Base-by-base conservation (phyloP, 2,113 vertebrate genomes). In the Saguinus midas region DNA sequence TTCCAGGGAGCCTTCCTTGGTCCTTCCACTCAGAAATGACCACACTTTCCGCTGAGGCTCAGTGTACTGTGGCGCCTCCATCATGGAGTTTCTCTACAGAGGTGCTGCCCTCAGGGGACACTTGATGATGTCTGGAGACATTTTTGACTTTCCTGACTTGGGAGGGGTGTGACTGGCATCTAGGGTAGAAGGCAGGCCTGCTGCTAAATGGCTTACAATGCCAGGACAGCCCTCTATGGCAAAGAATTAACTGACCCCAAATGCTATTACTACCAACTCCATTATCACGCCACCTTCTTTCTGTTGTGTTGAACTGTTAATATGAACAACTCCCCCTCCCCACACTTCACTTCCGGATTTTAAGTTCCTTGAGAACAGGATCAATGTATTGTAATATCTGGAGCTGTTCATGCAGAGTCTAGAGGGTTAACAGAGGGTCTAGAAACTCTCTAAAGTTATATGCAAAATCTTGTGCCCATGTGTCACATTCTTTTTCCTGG, bases 61-160 rank as follows among this genome's bases (percentile, higher is more conserved):
- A 37, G 32, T 35, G 0, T 9, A 11, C 13, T 14, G 35, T 3
- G 5, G 1, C 4, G 37, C 18, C 7, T 32, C 32, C 14, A 4
- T 20, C 29, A n/a, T 0, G 18, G 32, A 29, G 50, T 25, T 25
- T 75, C 94, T 90, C 86, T 18, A 7, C 9, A 8, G 78, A 66
- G 55, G 45, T 8, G 8, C 10, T 78, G 40, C 55, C 18, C 37
- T 35, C n/a, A 43, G 48, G 17, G 18, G 32, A 17, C 37, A 48
- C 4, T 7, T 20, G 68, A 58, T 45, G 82, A 61, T 4, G 35
- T 61, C 66, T 52, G 50, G 57, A 50, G 57, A 76, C 14, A 6
- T 20, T 75, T 57, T 21, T 27, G 29, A 82, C 12, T 8, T 52
- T 48, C 37, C 68, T 32, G 29, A 14, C 48, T 29, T 40, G 5